phyloP scores from a whole-genome alignment of 2,113 vertebrate species.

The Scytalopus superciliaris region DNA sequence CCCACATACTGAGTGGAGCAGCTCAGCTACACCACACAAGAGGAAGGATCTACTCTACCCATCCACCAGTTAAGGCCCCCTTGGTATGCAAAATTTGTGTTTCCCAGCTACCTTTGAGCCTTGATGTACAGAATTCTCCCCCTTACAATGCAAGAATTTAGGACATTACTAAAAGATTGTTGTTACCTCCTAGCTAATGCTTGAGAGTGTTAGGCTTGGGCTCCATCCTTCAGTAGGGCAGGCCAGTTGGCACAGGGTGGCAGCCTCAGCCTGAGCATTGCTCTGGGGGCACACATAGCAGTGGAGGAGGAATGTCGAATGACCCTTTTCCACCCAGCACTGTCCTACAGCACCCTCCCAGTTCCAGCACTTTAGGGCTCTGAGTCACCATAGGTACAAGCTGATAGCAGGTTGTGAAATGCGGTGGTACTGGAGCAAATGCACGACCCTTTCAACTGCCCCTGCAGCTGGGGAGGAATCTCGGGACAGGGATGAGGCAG shows the following conservation, averaged over 20 bases:
- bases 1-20: background rate
- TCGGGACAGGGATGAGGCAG: background rate
- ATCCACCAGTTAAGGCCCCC: background rate
- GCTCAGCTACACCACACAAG: background rate
- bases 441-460: background rate
- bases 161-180: background rate
- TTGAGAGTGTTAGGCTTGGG: background rate
- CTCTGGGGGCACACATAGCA: background rate
- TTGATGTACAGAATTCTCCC: background rate
- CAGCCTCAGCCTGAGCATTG: background rate
- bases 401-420: conserved; percentile 25
- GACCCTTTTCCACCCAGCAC: background rate
- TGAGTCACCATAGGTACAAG: conserved; percentile 13
- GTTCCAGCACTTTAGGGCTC: background rate
- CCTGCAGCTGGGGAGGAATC: background rate
- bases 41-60: background rate
- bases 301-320: fast-evolving
- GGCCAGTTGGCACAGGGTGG: background rate
- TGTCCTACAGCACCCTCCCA: background rate
- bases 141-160: conserved; percentile 28
- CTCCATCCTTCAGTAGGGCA: background rate
- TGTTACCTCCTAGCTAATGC: background rate
- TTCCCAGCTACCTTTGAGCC: background rate
- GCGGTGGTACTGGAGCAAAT: background rate
- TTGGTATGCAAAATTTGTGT: conserved; percentile 4